Conservation (phyloP, 2,113 vertebrate genomes). For the Okapia johnstoni region DNA sequence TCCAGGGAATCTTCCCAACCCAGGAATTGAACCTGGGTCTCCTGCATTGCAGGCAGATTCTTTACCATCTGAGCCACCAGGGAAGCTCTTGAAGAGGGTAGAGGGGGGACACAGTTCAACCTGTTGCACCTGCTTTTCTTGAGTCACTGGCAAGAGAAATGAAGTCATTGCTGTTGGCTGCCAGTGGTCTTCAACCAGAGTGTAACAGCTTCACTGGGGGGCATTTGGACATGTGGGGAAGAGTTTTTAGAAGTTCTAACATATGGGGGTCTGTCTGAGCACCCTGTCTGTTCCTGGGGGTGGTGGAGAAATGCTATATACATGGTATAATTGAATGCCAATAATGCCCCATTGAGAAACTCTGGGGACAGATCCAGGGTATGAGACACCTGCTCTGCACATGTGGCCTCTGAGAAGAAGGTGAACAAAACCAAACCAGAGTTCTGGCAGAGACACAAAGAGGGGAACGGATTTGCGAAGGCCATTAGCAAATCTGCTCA, state of each 20-base stretch:
- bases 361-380: neutral
- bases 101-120: neutral
- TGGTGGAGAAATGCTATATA: neutral
- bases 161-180: neutral
- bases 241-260: neutral
- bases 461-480: neutral
- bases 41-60: neutral
- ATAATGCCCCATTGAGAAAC: neutral
- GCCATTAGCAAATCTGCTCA: neutral
- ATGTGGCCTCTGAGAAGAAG: neutral
- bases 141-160: neutral
- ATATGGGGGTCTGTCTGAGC: neutral
- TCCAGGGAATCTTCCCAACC: neutral
- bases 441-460: neutral
- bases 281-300: neutral
- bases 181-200: neutral
- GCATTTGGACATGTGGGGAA: neutral
- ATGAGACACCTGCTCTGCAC: fast-evolving
- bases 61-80: neutral
- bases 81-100: neutral
- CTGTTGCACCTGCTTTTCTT: neutral
- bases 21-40: neutral
- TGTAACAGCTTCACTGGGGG: neutral
- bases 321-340: neutral
- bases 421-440: neutral